Conservation (phyloP, 2,888 invertebrate genomes). For the Rambutsinella grinnellia region DNA sequence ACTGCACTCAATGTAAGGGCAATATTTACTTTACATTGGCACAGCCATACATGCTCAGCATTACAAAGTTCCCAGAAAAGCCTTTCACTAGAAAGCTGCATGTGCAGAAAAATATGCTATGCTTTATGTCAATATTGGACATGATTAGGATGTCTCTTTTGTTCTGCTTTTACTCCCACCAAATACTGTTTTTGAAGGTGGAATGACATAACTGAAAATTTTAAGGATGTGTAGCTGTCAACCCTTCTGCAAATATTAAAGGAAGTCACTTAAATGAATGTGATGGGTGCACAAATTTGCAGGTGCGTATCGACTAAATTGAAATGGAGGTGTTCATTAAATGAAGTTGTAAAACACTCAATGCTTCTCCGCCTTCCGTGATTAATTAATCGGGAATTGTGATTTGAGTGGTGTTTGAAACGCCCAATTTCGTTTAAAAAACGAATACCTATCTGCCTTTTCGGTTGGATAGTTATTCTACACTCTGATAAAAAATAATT, state of each 20-base stretch:
- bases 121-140: slow-evolving; percentile 46
- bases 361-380: neutral
- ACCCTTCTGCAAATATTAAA: neutral
- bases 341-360: neutral
- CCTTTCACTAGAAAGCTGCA: neutral
- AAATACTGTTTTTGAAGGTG: neutral
- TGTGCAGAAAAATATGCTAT: neutral
- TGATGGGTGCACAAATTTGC: neutral
- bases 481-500: too few relatives aligned
- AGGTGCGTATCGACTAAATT: neutral
- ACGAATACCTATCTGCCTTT: too few relatives aligned
- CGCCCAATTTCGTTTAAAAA: too few relatives aligned
- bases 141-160: slow-evolving; percentile 29
- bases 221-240: neutral
- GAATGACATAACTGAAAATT: neutral
- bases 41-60: neutral
- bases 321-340: neutral
- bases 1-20: too few relatives aligned
- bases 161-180: slow-evolving; percentile 8
- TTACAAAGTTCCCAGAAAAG: neutral
- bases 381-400: neutral
- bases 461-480: too few relatives aligned
- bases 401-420: neutral
- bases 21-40: neutral
- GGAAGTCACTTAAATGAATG: too few relatives aligned